A percentile compares a stretch with the other conserved stretches of the same genome.
These are phyloP conservation scores for Triplophysa dalaica DNA, from an alignment of 2,113 vertebrate species.

Conservation along the genomic window DNA sequence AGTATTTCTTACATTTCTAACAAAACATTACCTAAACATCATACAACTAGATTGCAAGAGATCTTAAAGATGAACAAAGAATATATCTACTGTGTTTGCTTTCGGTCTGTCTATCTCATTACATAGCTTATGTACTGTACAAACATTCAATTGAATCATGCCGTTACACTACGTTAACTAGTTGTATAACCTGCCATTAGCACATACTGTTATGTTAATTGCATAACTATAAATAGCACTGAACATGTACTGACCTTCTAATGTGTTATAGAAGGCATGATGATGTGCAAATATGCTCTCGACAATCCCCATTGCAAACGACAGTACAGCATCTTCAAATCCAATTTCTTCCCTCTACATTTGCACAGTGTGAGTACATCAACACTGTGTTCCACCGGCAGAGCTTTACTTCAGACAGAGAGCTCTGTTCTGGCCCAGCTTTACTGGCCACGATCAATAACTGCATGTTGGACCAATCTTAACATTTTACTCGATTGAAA, in stretches of 20 bases:
- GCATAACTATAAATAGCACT: conserved; percentile 25
- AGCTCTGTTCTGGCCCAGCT: background rate
- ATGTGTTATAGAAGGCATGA: conserved; percentile 16
- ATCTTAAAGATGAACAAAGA: too few relatives aligned
- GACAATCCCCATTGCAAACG: conserved; percentile 29
- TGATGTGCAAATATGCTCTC: conserved; percentile 7
- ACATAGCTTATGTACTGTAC: too few relatives aligned
- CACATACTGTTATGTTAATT: conserved; percentile 10
- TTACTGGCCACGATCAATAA: conserved; percentile 42
- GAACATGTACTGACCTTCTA: conserved; percentile 23
- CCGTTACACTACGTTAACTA: conserved; percentile 14
- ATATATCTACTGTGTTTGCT: too few relatives aligned
- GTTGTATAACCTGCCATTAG: background rate
- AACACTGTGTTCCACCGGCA: conserved; percentile 10
- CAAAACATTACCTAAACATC: too few relatives aligned
- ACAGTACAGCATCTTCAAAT: conserved; percentile 38
- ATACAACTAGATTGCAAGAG: too few relatives aligned
- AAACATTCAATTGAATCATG: background rate
- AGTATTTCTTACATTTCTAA: too few relatives aligned
- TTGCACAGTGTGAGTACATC: conserved; percentile 21
- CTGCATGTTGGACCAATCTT: conserved; percentile 31
- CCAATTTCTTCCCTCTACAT: conserved; percentile 7
- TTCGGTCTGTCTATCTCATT: too few relatives aligned
- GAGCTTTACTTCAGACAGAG: conserved; percentile 43
- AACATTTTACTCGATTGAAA: conserved; percentile 41